Base-by-base conservation (phyloP, 2,888 invertebrate species). In the Troglohyphantes excavatus region DNA sequence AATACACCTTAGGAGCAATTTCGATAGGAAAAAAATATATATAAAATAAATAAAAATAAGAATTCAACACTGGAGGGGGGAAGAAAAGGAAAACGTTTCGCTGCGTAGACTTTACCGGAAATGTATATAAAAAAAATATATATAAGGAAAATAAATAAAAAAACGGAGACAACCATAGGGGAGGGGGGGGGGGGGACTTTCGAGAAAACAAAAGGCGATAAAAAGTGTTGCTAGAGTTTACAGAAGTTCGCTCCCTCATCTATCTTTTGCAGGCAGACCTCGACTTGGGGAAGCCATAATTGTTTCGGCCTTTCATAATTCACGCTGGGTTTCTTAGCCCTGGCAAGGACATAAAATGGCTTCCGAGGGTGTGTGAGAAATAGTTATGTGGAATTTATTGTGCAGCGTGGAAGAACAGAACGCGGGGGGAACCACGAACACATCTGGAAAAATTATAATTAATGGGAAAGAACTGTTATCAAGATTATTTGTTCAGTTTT, bases 261-360 rank as follows among this genome's bases (percentile, higher is more conserved):
- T 90, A 84, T 90, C 90, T 84, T 90, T 76, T 73, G 67, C 67
- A 75, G 65, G 67, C 87, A 65, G 59, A 46, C 33, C 53, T 61
- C 82, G 39, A 53, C 82, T 61, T 65, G 79, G 78, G 70, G 70
- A 89, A 82, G 88, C 88, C 88, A 83, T 89, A 89, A 89, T 89
- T 89, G 88, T 82, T 89, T 89, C 81, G 68, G 73, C 82, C 82
- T 82, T 73, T 89, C 88, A 89, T 89, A 89, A 89, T 89, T 89
- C 82, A 89, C 88, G 73, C 26, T 83, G 83, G 70, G 82, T 78
- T 72, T 82, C 88, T 83, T 85, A 68, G 33, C 43, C 73, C 13
- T 21, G 26, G 43, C 61, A 70, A 61, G 68, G 78, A 86, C 86
- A 87, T 87, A 87, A 87, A 87, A 81, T 79, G 73, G 79, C 79